phyloP scores from a whole-genome alignment of 2,888 invertebrate species.

The Tolmerus cingulatus region DNA sequence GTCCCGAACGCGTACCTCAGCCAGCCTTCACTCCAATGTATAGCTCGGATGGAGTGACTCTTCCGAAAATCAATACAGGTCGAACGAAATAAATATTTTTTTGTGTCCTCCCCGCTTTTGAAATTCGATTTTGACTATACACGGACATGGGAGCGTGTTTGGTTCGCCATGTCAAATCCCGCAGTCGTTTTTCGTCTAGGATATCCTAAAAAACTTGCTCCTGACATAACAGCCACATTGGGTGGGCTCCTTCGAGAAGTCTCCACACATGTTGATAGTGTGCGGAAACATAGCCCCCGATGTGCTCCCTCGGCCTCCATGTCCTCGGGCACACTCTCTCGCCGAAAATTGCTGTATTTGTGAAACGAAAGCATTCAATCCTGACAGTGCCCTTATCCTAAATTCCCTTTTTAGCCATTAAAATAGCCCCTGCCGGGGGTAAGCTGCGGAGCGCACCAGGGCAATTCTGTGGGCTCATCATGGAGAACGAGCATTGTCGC shows the following conservation, averaged over 20 bases:
- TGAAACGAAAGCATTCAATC: slow-evolving; percentile 26
- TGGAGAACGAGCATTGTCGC: neutral
- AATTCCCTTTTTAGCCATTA: neutral
- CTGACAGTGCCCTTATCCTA: slow-evolving; percentile 29
- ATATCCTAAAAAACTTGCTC: neutral
- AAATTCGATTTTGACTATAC: slow-evolving; percentile 35
- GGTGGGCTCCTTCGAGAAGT: slow-evolving; percentile 33
- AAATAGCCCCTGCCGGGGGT: neutral
- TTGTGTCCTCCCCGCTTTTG: neutral
- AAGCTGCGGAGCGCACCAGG: neutral
- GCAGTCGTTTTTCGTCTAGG: slow-evolving; percentile 29
- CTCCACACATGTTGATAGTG: slow-evolving; percentile 36
- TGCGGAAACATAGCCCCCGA: slow-evolving; percentile 18
- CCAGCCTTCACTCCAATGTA: slow-evolving; percentile 1
- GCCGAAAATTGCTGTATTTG: slow-evolving; percentile 21
- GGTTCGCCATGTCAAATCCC: slow-evolving; percentile 1
- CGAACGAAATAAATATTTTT: slow-evolving; percentile 43
- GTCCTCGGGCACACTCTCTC: slow-evolving; percentile 19
- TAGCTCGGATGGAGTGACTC: slow-evolving; percentile 33
- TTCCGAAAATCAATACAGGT: slow-evolving; percentile 44
- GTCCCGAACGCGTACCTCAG: neutral
- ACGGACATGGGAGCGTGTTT: neutral
- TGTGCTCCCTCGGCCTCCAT: neutral
- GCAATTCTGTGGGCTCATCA: neutral
- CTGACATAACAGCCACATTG: slow-evolving; percentile 21